Percentiles rank a stretch among this genome's conserved stretches.
phyloP scores from a whole-genome alignment of 2,797 vertebrate species.

The Psittacula echo region DNA sequence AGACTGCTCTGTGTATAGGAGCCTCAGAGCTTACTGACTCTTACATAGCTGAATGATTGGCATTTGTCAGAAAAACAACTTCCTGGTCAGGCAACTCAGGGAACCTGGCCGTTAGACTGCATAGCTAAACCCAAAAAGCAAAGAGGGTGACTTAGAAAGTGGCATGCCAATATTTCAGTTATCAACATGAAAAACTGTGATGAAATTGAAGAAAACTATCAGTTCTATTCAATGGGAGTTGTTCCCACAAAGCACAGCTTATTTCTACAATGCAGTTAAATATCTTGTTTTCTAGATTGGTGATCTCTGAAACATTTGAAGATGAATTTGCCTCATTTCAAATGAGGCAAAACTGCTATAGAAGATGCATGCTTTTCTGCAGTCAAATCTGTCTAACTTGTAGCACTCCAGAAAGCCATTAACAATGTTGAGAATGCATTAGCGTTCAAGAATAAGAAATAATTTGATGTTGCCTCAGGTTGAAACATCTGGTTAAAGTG shows the following conservation, averaged over 20 bases:
- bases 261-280: not conserved
- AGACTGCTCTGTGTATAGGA: not conserved
- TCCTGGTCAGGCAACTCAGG: not conserved
- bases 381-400: not conserved
- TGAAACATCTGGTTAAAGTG: conserved; percentile 28
- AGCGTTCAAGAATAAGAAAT: conserved; percentile 3
- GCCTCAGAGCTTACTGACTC: not conserved
- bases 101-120: fast-evolving
- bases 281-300: not conserved
- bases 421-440: not conserved
- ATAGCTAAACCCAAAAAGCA: not conserved
- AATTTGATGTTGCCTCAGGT: not conserved
- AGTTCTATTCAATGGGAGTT: not conserved
- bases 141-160: not conserved
- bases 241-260: not conserved
- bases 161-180: not conserved
- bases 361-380: not conserved
- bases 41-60: not conserved
- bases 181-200: not conserved
- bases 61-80: not conserved
- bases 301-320: not conserved
- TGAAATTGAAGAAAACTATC: not conserved
- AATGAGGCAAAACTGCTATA: not conserved
- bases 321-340: not conserved
- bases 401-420: not conserved